Conservation (phyloP, 2,797 vertebrate genomes). For the Eospalax fontanierii region DNA sequence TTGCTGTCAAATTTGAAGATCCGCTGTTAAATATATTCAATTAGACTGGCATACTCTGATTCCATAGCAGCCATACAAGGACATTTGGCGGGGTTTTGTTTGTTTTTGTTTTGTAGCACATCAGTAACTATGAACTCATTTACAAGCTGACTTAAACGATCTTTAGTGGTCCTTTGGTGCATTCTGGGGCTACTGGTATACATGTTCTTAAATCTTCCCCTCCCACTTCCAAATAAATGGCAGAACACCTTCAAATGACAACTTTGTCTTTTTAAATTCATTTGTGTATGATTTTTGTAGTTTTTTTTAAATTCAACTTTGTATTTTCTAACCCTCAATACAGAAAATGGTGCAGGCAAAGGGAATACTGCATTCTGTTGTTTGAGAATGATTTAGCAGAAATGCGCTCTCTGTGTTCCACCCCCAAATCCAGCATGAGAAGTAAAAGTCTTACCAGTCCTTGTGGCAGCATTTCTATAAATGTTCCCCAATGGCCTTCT, state of each 20-base stretch:
- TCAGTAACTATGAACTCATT: conserved; percentile 20
- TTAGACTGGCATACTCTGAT: not conserved
- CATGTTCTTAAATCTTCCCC: not conserved
- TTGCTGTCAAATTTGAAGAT: not conserved
- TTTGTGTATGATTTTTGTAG: not conserved
- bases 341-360: not conserved
- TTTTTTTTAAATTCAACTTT: not conserved
- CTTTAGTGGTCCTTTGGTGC: not conserved
- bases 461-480: conserved; percentile 38
- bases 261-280: not conserved
- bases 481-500: conserved; percentile 45
- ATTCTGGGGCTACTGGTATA: not conserved
- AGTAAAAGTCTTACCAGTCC: conserved; percentile 57
- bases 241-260: not conserved
- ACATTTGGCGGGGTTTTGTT: not conserved
- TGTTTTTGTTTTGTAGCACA: not conserved
- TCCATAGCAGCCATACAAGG: not conserved
- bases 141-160: not conserved
- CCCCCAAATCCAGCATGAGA: conserved; percentile 28
- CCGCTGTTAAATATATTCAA: not conserved
- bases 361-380: not conserved
- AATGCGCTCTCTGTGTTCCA: not conserved
- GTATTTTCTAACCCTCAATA: conserved; percentile 19
- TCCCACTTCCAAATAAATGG: not conserved
- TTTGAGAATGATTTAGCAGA: conserved; percentile 48